Evolutionary conservation across 2,888 invertebrate genomes (phyloP), one percentile per base, ranked within the genome.

Genomic region (Tetragonula carbonaria): DNA sequence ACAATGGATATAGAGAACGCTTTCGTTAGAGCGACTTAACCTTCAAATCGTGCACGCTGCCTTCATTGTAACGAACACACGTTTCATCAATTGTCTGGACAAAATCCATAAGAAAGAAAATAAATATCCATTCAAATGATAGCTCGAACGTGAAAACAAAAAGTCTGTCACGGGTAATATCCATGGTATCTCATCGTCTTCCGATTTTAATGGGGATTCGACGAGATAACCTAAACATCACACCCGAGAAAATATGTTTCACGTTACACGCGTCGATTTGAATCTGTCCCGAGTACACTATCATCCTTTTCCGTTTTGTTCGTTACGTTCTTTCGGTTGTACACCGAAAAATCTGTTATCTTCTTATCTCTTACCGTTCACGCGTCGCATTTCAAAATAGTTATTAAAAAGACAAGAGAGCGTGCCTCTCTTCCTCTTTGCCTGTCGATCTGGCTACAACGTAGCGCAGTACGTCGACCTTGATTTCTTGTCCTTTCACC

Each of bases 171-270:
- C 55, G 51, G 70, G 28, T 65, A 75, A 73, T 81, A 81, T 81
- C 86, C 75, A 86, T 85, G 78, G 70, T 78, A 78, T 66, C 75
- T 86, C 85, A 86, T 85, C 80, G 86, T 74, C 73, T 57, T 68
- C 75, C 78, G 66, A 81, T 85, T 50, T 78, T 75, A 57, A 77
- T 53, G 63, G 63, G 23, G 38, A 81, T 81, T 53, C 76, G 70
- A 78, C 74, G 68, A 51, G 75, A 78, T 86, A 85, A 85, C 86
- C 85, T 81, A 78, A 78, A 75, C 75, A 85, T 85, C 81, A 82
- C 86, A 76, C 74, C 59, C 78, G 73, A 74, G 66, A 28, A 74
- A 74, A 68, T 72, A 51, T 38, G 33, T 74, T 78, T 67, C 75
- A 62, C 75, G 68, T 85, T 81, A 75, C 65, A 67, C 73, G 75